These are phyloP conservation scores for Antitype chi DNA, from an alignment of 2,888 invertebrate species.

Conservation along the genomic window DNA sequence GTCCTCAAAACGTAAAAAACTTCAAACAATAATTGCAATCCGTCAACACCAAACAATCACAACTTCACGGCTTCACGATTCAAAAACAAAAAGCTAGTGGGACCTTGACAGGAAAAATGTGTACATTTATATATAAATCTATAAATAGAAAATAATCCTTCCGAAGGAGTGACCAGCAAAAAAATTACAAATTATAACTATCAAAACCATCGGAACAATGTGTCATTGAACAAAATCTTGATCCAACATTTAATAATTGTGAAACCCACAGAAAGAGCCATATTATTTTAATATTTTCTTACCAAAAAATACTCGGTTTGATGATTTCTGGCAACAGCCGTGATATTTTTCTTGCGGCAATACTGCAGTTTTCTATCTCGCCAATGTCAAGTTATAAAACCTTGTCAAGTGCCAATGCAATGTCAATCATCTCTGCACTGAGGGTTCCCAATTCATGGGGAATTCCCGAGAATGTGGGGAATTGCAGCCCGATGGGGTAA, in stretches of 20 bases:
- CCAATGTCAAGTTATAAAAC: too few relatives aligned
- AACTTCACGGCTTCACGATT: conserved; percentile 2
- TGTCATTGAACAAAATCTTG: not conserved
- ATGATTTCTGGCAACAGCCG: not conserved
- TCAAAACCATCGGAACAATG: not conserved
- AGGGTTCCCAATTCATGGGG: too few relatives aligned
- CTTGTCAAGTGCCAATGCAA: not conserved
- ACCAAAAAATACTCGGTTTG: not conserved
- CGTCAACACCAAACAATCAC: conserved; percentile 7
- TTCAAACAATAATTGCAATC: too few relatives aligned
- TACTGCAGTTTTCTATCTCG: not conserved
- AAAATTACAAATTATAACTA: not conserved
- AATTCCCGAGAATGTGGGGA: too few relatives aligned
- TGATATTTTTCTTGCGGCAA: not conserved
- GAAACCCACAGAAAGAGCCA: too few relatives aligned
- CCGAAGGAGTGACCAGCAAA: too few relatives aligned
- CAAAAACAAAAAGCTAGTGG: not conserved
- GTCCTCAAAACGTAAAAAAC: not conserved
- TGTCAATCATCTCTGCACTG: too few relatives aligned
- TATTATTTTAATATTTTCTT: not conserved
- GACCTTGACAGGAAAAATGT: too few relatives aligned
- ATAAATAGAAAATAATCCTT: not conserved
- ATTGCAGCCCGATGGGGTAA: too few relatives aligned
- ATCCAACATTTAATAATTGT: not conserved
- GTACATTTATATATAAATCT: too few relatives aligned